Evolutionary conservation across 1,140 invertebrate genomes (phyloP).

Genomic region (Drosophila novamexicana): DNA sequence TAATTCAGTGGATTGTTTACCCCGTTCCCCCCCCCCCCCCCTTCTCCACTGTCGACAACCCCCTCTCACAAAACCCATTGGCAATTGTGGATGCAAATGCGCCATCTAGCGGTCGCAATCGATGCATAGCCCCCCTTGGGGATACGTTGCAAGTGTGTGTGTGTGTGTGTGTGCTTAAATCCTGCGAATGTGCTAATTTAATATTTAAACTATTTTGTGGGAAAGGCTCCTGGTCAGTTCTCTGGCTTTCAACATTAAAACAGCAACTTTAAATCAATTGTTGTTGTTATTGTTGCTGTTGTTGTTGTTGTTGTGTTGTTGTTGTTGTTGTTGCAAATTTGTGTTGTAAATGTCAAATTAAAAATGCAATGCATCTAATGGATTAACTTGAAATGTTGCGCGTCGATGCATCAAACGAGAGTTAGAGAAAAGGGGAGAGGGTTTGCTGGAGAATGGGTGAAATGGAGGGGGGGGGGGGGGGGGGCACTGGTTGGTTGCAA

Average conservation of each 20-base stretch:
- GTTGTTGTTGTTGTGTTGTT: slow-evolving; percentile 11
- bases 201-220: slow-evolving; percentile 72
- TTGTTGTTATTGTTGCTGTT: slow-evolving; percentile 35
- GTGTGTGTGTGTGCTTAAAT: slow-evolving; percentile 26
- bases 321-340: slow-evolving; percentile 46
- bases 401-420: slow-evolving; percentile 69
- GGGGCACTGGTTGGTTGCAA: too few relatives aligned
- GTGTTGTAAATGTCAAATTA: slow-evolving; percentile 80
- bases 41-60: not conserved
- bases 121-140: slow-evolving; percentile 2
- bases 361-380: slow-evolving; percentile 79
- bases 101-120: slow-evolving; percentile 41
- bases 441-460: not conserved
- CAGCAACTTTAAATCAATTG: slow-evolving; percentile 22
- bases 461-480: not conserved
- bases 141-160: slow-evolving; percentile 3
- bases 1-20: slow-evolving; percentile 43
- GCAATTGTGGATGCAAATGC: slow-evolving; percentile 61
- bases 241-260: slow-evolving; percentile 4
- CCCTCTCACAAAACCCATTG: not conserved
- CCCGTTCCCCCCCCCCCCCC: not conserved
- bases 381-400: slow-evolving; percentile 67
- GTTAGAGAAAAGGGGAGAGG: not conserved
- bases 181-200: slow-evolving; percentile 47
- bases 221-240: slow-evolving; percentile 18